These are phyloP conservation scores for Oceanodroma tethys DNA, from an alignment of 2,113 vertebrate genomes.

Conservation along the genomic window DNA sequence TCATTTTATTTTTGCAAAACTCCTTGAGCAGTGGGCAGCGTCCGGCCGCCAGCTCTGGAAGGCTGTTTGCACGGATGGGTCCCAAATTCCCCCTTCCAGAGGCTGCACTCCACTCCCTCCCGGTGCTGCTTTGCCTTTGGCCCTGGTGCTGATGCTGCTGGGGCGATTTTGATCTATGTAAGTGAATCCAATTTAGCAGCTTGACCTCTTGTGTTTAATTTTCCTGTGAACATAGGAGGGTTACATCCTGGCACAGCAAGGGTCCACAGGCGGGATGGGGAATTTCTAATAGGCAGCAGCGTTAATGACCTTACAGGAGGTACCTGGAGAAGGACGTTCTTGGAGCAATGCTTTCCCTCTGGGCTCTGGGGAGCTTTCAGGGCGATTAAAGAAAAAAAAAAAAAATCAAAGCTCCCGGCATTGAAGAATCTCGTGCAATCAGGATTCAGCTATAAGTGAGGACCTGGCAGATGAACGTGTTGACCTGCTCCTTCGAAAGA, in stretches of 20 bases:
- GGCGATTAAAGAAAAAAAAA: background rate
- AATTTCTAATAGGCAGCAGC: background rate
- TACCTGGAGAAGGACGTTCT: background rate
- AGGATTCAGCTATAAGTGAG: background rate
- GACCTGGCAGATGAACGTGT: background rate
- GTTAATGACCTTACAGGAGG: background rate
- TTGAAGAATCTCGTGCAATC: background rate
- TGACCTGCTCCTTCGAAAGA: background rate
- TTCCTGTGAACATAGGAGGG: slow-evolving; percentile 11
- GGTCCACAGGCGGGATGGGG: background rate
- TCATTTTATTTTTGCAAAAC: background rate
- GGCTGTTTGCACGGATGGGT: background rate
- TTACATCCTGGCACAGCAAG: background rate
- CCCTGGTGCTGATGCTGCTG: background rate
- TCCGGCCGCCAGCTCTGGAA: background rate
- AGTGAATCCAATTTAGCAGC: background rate
- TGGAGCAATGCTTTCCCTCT: background rate
- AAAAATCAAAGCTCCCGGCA: background rate
- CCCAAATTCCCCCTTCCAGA: background rate
- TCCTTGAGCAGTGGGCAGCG: background rate
- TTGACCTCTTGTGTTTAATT: slow-evolving; percentile 24
- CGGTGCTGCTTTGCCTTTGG: background rate
- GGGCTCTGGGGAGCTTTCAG: background rate
- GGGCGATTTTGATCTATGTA: background rate
- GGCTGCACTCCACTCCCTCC: accelerated